Conservation (phyloP, 2,113 vertebrate species). For the Tachysurus vachellii region DNA sequence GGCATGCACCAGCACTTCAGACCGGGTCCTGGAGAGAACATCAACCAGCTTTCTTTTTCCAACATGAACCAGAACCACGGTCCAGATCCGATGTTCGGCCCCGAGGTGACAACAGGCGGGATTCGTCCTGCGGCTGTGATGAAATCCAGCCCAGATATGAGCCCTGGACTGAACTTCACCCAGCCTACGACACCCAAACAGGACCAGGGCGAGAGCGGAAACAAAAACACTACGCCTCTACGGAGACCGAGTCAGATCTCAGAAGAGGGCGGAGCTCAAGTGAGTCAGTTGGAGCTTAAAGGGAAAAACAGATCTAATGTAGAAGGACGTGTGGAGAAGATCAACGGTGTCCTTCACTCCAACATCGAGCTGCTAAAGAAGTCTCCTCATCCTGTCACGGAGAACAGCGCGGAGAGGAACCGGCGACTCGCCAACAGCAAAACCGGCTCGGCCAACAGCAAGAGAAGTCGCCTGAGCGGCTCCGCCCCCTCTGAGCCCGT, state of each 20-base stretch:
- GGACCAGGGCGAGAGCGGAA: slow-evolving; percentile 68
- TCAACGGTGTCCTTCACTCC: slow-evolving; percentile 65
- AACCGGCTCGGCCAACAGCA: slow-evolving; percentile 59
- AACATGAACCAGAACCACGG: slow-evolving; percentile 66
- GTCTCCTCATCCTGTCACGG: slow-evolving; percentile 60
- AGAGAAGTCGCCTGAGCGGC: slow-evolving; percentile 65
- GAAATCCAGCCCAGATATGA: slow-evolving; percentile 59
- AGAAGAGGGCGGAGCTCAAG: slow-evolving; percentile 69
- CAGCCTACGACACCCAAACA: slow-evolving; percentile 71
- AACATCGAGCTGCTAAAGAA: slow-evolving; percentile 71
- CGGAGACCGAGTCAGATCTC: slow-evolving; percentile 70
- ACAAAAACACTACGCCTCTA: slow-evolving; percentile 61
- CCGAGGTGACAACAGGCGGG: slow-evolving; percentile 68
- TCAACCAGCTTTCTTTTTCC: slow-evolving; percentile 66
- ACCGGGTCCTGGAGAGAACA: slow-evolving; percentile 72
- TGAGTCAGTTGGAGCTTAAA: slow-evolving; percentile 68
- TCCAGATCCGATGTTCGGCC: slow-evolving; percentile 66
- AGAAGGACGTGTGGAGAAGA: slow-evolving; percentile 67
- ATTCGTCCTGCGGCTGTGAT: slow-evolving; percentile 52
- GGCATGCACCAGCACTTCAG: slow-evolving; percentile 71
- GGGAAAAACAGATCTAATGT: slow-evolving; percentile 60
- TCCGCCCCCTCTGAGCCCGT: slow-evolving; percentile 63
- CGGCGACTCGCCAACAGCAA: slow-evolving; percentile 62
- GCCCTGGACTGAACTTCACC: slow-evolving; percentile 72
- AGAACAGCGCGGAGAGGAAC: slow-evolving; percentile 22